Conservation (phyloP, 2,113 vertebrate genomes). For the Dunckerocampus dactyliophorus region DNA sequence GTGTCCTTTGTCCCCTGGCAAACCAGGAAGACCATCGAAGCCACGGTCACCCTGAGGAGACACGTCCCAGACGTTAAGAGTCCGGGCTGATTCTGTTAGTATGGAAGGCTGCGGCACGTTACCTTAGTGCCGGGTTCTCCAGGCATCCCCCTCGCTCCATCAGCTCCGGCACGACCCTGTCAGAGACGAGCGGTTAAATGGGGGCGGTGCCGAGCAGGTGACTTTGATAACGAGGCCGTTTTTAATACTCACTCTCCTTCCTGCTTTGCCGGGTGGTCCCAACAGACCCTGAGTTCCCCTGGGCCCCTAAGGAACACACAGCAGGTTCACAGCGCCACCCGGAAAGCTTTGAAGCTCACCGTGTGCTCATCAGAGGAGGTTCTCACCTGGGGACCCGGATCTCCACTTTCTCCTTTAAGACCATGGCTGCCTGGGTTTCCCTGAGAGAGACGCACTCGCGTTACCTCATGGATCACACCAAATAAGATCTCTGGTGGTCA, state of each 20-base stretch:
- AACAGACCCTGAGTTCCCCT: constrained; percentile 86
- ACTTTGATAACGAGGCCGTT: background rate
- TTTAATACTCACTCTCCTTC: constrained; percentile 84
- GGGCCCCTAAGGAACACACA: constrained; percentile 75
- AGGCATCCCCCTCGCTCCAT: constrained; percentile 94
- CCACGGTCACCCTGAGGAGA: constrained; percentile 88
- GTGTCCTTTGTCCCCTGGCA: constrained; percentile 97
- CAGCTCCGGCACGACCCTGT: constrained; percentile 90
- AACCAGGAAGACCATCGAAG: constrained; percentile 96
- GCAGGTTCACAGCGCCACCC: background rate
- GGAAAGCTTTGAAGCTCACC: no score
- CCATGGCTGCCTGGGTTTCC: constrained; percentile 85
- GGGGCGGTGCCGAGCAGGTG: background rate
- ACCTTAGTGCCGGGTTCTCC: constrained; percentile 91
- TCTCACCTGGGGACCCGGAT: constrained; percentile 90
- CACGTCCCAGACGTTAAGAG: background rate
- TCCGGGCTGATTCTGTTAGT: background rate
- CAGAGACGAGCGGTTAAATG: constrained; percentile 5
- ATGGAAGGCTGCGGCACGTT: background rate
- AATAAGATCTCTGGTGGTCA: constrained; percentile 18
- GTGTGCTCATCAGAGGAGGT: background rate
- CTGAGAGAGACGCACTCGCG: constrained; percentile 62
- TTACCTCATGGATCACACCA: background rate
- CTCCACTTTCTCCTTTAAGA: constrained; percentile 91
- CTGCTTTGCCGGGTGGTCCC: constrained; percentile 85